Percentiles rank a stretch among this genome's conserved stretches.
phyloP scores from a whole-genome alignment of 2,113 vertebrate genomes.

The Piaya cayana region DNA sequence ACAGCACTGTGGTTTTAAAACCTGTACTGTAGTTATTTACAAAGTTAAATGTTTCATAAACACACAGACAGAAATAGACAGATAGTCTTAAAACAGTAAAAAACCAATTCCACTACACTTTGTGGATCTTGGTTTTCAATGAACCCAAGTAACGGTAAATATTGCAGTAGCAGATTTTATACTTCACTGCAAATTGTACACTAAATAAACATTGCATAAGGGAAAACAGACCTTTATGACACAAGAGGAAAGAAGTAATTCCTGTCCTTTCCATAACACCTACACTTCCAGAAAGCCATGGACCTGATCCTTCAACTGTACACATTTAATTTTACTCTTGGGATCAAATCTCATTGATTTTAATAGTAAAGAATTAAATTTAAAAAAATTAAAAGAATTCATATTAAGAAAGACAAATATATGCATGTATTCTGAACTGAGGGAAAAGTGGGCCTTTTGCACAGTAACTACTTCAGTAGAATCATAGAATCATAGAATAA shows the following conservation, averaged over 20 bases:
- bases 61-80: conserved; percentile 1
- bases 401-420: background rate
- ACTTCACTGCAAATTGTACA: conserved; percentile 41
- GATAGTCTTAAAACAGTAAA: background rate
- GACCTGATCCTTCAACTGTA: background rate
- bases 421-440: background rate
- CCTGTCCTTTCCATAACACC: background rate
- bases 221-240: background rate
- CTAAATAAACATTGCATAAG: conserved; percentile 13
- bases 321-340: background rate
- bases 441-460: background rate
- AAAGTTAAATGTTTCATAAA: conserved; percentile 37
- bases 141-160: conserved; percentile 17
- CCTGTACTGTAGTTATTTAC: conserved; percentile 17
- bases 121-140: conserved; percentile 8
- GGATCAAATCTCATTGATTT: background rate
- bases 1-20: background rate
- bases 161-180: conserved; percentile 17
- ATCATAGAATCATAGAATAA: no score
- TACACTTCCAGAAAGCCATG: background rate
- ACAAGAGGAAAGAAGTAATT: background rate
- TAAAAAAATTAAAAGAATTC: background rate
- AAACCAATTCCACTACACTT: background rate
- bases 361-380: background rate
- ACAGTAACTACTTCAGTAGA: background rate